Conservation (phyloP, 2,113 vertebrate genomes). For the Megaceryle maxima region DNA sequence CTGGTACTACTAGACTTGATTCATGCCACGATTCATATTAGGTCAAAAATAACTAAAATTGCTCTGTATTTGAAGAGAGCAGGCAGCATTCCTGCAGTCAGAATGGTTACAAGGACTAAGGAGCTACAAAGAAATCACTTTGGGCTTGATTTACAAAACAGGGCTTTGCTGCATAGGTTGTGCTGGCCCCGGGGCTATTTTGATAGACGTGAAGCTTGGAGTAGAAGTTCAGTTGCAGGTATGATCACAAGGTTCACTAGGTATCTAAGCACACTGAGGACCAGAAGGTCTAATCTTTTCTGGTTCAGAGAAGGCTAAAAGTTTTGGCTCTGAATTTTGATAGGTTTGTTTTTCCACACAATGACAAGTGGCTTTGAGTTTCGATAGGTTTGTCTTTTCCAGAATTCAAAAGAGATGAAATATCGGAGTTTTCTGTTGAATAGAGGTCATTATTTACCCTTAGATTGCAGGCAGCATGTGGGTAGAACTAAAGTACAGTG, state of each 20-base stretch:
- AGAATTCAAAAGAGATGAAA: background rate
- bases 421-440: fast-evolving
- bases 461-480: fast-evolving
- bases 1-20: background rate
- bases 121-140: background rate
- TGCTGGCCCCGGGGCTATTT: background rate
- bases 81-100: background rate
- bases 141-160: background rate
- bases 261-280: conserved; percentile 19
- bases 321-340: background rate
- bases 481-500: background rate
- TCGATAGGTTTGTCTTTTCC: background rate
- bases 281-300: conserved; percentile 26
- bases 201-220: background rate
- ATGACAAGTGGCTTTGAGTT: too few species aligned
- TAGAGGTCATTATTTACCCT: background rate
- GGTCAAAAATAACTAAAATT: background rate
- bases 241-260: background rate
- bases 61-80: background rate
- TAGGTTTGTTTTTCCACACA: background rate
- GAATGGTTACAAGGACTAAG: background rate
- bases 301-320: conserved; percentile 17
- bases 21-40: background rate
- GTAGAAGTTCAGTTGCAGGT: background rate
- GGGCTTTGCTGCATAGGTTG: background rate